Conservation (phyloP, 2,888 invertebrate genomes). For the Epicampocera succincta region DNA sequence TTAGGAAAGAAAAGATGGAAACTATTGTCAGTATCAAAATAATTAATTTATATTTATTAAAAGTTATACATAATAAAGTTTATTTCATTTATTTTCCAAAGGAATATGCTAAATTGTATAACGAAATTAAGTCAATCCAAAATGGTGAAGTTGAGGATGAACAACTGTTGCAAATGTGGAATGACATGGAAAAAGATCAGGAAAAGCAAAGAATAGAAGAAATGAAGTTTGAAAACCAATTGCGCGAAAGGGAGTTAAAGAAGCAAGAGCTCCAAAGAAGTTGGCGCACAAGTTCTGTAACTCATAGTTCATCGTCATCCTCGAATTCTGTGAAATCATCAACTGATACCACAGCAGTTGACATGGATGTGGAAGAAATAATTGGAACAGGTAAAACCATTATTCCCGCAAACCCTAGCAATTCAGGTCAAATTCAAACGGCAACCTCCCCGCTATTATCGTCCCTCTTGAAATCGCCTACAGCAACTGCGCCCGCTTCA, state of each 20-base stretch:
- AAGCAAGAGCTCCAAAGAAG: conserved; percentile 84
- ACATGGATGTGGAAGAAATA: conserved; percentile 78
- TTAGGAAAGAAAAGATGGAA: too few species aligned
- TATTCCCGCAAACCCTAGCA: conserved; percentile 37
- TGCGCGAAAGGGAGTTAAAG: conserved; percentile 84
- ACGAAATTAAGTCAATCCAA: conserved; percentile 83
- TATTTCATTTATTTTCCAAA: background rate
- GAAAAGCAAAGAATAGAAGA: conserved; percentile 87
- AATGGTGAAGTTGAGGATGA: conserved; percentile 85
- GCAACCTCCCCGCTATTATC: conserved; percentile 89
- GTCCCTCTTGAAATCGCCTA: conserved; percentile 88
- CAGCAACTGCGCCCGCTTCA: conserved; percentile 68
- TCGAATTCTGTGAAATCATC: conserved; percentile 34
- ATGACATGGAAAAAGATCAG: conserved; percentile 88
- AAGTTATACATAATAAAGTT: too few species aligned
- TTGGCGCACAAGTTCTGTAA: conserved; percentile 81
- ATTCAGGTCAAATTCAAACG: conserved; percentile 55
- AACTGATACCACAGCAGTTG: conserved; percentile 76
- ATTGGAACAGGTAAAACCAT: conserved; percentile 65
- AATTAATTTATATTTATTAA: too few species aligned
- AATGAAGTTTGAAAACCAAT: conserved; percentile 78
- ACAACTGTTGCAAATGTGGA: conserved; percentile 88
- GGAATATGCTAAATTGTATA: conserved; percentile 88
- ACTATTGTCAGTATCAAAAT: too few species aligned
- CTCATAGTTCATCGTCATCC: conserved; percentile 65